A percentile compares a stretch with the other conserved stretches of the same genome.
phyloP scores from a whole-genome alignment of 2,888 invertebrate species.

The Ferrisia virgata region DNA sequence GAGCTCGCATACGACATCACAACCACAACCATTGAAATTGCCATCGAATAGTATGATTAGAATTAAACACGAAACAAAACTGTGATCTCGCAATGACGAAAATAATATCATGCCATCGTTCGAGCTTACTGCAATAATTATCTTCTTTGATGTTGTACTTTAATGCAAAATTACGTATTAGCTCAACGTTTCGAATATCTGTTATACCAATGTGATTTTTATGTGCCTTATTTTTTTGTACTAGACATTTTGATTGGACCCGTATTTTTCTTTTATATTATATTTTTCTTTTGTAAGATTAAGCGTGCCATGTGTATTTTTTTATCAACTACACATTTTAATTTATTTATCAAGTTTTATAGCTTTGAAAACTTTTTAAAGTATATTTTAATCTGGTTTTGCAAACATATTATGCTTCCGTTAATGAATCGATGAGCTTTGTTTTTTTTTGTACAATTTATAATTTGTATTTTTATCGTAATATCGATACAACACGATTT shows the following conservation, averaged over 20 bases:
- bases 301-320: background rate
- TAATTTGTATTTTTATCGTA: background rate
- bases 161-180: background rate
- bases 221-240: background rate
- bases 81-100: constrained; percentile 51
- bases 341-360: background rate
- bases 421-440: background rate
- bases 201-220: background rate
- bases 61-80: constrained; percentile 60
- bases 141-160: background rate
- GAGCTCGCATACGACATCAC: constrained; percentile 54
- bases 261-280: background rate
- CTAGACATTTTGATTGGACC: background rate
- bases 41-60: constrained; percentile 48
- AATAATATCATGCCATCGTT: background rate
- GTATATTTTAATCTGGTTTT: background rate
- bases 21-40: constrained; percentile 55
- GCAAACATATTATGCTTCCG: background rate
- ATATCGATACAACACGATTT: background rate
- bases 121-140: background rate
- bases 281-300: background rate
- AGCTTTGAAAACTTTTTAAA: background rate
- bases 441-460: background rate
- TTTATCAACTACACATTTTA: background rate
- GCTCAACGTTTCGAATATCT: background rate